Base-by-base conservation (phyloP, 2,888 invertebrate species). In the Melinaea marsaeus region DNA sequence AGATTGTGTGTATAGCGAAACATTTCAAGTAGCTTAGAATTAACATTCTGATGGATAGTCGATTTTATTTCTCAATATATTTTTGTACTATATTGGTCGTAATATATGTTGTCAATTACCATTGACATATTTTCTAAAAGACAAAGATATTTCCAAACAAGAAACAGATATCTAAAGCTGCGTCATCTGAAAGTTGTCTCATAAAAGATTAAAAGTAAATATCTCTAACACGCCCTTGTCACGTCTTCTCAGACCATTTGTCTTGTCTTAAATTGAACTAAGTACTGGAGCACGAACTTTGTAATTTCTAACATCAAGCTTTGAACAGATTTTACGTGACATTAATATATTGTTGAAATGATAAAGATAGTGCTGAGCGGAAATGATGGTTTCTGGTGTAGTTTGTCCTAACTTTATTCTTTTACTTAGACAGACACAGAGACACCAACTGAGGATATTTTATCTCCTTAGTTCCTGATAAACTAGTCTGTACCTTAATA, bases 281-380 rank as follows among this genome's bases (percentile, higher is more conserved):
- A 59, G 59, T 51, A 51, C 51, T 51, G 62, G 46, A 48, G 33
- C 48, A 11, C 56, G 56, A 59, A 63, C 59, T 63, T 48, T n/a
- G 56, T 47, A 37, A 56, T 60, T 47, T 60, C 34, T 63, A 33
- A 42, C 33, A 59, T 56, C 58, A 46, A 47, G 48, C 47, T 56
- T 37, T 56, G 48, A 33, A 34, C 47, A 34, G 22, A 13, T 48
- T 11, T 37, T 62, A 62, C 62, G 62, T 62, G 58, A 62, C 46
- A 35, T 55, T 58, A 35, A 58, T 62, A 58, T 55, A 58, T 47
- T 55, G 55, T 46, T 13, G 22, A 22, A 42, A 62, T 47, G 9
- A 51, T 51, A 22, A 32, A 22, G 9, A 51, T 51, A 51, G 51
- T 32, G 7, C 22, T 51, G 32, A 32, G 32, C 6, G 32, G 51